Base-by-base conservation (phyloP, 2,113 vertebrate species). In the Glaucidium brasilianum region DNA sequence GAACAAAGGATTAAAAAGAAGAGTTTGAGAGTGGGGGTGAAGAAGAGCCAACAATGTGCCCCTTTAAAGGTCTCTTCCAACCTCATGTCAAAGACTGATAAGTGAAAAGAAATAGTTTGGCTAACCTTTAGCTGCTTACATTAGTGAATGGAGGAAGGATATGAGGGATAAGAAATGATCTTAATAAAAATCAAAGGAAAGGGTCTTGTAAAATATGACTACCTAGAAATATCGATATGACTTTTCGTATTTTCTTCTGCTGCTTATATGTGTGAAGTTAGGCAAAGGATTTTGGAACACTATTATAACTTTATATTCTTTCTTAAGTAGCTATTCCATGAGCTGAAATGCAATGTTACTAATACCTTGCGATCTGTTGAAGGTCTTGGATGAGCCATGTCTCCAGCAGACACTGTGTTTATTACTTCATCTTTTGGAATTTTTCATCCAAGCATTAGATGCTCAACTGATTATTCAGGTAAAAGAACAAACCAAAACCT, bases 391-490 rank as follows among this genome's bases (percentile, higher is more conserved):
- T 45, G 98, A 99, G 43, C 96, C 97, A 27, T 91, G 84, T 71
- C 97, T 99, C 77, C 99, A 98, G 77, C 90, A 96, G 72, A 98
- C 98, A 10, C 75, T 99, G 73, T 97, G 98, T 92, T 97, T 98
- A 91, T 98, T 99, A 71, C 96, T 99, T 95, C 98, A 97, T 15
- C 94, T 99, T 27, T 93, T 98, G 66, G 98, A 98, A 26, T 81
- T 97, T 89, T 97, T 99, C 75, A 97, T 99, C 85, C 99, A 98
- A 94, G 96, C 71, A 52, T 45, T 99, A 32, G 98, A 99, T 62
- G 96, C 97, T 90, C 95, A 98, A 47, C 50, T 98, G 74, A 97
- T 99, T 66, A 94, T 69, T 97, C 99, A 99, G 99, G 99, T 99
- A 97, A 96, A 83, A 82, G 79, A 8, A 34, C 29, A 13, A 32